A percentile compares a stretch with the other conserved stretches of the same genome.
These are phyloP conservation scores for Amazonetta brasiliensis DNA, from an alignment of 2,797 vertebrate genomes.

Conservation along the genomic window DNA sequence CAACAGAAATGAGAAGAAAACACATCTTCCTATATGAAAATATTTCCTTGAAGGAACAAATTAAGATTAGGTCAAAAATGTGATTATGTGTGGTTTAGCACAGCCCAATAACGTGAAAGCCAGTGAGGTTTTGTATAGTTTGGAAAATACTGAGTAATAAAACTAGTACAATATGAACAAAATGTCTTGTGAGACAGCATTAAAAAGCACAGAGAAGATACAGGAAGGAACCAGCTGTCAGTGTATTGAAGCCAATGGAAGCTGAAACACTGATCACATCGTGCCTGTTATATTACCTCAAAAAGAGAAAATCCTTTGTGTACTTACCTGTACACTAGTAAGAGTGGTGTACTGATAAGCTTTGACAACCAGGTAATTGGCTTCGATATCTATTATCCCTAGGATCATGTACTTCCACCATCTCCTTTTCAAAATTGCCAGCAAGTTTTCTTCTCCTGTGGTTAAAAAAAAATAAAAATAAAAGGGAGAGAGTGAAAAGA, in stretches of 20 bases:
- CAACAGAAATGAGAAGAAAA: not conserved
- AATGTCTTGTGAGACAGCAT: not conserved
- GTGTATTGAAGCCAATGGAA: not conserved
- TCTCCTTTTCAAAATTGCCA: constrained; percentile 93
- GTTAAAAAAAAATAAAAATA: not conserved
- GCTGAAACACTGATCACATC: not conserved
- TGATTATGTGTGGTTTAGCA: not conserved
- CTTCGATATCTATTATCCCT: constrained; percentile 94
- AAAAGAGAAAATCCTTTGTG: not conserved
- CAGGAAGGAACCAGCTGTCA: not conserved
- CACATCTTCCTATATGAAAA: not conserved
- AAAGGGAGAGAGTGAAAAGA: not conserved
- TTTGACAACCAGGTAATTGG: constrained; percentile 95
- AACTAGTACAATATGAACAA: not conserved
- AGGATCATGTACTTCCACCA: constrained; percentile 99
- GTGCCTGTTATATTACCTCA: not conserved
- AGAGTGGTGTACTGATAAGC: constrained; percentile 96
- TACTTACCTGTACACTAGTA: constrained; percentile 92
- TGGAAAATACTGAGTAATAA: not conserved
- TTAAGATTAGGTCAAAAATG: not conserved
- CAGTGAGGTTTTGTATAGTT: not conserved
- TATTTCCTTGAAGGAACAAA: not conserved
- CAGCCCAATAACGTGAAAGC: not conserved
- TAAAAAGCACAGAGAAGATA: not conserved
- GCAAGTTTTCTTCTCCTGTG: constrained; percentile 92